Base-by-base conservation (phyloP, 2,888 invertebrate genomes). In the Mesochorus sp. region DNA sequence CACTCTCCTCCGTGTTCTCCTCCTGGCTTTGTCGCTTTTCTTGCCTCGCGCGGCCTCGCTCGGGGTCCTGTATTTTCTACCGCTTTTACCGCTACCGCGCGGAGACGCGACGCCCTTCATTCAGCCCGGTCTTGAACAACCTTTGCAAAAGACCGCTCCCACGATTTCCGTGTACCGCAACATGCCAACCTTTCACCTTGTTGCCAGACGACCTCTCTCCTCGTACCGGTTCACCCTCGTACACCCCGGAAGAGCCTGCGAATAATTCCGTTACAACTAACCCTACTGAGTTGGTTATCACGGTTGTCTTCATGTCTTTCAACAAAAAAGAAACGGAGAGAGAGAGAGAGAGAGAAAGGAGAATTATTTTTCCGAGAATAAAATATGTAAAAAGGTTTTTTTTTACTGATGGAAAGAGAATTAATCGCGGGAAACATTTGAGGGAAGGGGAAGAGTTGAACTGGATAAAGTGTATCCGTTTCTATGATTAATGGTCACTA, bases 231-330 rank as follows among this genome's bases (percentile, higher is more conserved):
- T 74, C 71, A 47, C 66, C 31, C 67, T 62, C 62, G 53, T 77
- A 77, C 76, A 74, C 74, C 67, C 74, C 37, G 44, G 68, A 67
- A 71, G 42, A 83, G 83, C 86, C 86, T 86, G 85, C 85, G 85
- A 88, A 88, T 88, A 86, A 88, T 87, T 88, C 87, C 85, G 83
- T 88, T 88, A 87, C 84, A 86, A 85, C 83, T 72, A 76, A 83
- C 83, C 57, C n/a, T 76, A 68, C 79, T n/a, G n/a, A n/a, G n/a
- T n/a, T n/a, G n/a, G n/a, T n/a, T n/a, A n/a, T n/a, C n/a, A n/a
- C n/a, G n/a, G n/a, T n/a, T n/a, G n/a, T n/a, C n/a, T n/a, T n/a
- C n/a, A n/a, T n/a, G n/a, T n/a, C 67, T 67, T 42, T 28, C 53
- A 55, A 31, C 67, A 44, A 21, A 47, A 21, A n/a, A n/a, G n/a